A percentile compares a stretch with the other conserved stretches of the same genome.
These are phyloP conservation scores for Drosophila setosimentum DNA, from an alignment of 2,888 invertebrate species.

Conservation along the genomic window DNA sequence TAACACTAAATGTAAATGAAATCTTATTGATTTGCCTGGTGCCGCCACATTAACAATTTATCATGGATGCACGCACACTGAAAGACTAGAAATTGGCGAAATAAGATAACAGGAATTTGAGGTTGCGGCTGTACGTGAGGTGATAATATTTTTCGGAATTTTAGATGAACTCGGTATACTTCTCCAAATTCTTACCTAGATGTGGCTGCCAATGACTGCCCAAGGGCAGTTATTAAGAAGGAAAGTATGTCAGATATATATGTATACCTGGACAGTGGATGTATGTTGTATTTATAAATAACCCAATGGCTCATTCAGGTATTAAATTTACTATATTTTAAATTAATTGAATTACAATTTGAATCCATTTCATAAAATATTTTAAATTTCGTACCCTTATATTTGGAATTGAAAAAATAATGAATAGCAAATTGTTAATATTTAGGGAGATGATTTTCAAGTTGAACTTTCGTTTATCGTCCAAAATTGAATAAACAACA, in stretches of 20 bases:
- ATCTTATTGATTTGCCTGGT: slow-evolving; percentile 1
- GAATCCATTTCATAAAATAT: background rate
- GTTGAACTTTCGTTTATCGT: background rate
- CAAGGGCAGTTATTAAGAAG: background rate
- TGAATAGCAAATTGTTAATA: background rate
- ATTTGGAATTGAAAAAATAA: background rate
- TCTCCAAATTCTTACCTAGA: background rate
- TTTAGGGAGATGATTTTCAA: background rate
- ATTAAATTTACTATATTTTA: background rate
- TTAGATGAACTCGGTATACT: background rate
- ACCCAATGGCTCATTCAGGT: no score
- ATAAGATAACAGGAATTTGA: background rate
- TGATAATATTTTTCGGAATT: background rate
- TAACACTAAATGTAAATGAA: slow-evolving; percentile 5
- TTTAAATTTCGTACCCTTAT: background rate
- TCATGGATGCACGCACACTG: background rate
- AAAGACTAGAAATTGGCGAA: no score
- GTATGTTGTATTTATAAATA: background rate
- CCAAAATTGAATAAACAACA: background rate
- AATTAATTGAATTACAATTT: background rate
- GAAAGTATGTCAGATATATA: background rate
- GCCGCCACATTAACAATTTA: background rate
- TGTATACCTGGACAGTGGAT: background rate
- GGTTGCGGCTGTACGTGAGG: background rate
- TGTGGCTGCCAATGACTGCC: background rate